Evolutionary conservation across 1,140 invertebrate genomes (phyloP).

Genomic region (Brachionus manjavacas): DNA sequence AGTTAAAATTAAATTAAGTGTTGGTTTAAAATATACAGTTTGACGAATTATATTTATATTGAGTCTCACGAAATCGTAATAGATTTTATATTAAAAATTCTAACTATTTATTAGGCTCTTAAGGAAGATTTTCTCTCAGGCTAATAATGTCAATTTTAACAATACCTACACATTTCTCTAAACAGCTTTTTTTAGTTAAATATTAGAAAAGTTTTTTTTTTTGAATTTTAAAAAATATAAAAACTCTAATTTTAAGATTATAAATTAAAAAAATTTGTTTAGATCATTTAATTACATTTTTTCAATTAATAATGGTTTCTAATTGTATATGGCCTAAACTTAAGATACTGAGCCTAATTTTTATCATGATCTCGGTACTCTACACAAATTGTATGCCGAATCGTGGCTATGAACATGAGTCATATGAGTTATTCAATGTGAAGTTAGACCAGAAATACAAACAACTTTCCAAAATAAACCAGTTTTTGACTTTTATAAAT

Average conservation of each 20-base stretch:
- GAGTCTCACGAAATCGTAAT: background rate
- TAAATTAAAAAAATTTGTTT: background rate
- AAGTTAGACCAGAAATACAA: background rate
- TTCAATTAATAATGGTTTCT: background rate
- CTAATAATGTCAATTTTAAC: background rate
- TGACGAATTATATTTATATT: background rate
- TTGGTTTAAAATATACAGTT: background rate
- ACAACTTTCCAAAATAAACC: background rate
- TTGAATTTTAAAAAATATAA: background rate
- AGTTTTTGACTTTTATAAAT: background rate
- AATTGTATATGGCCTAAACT: background rate
- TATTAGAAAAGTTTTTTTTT: background rate
- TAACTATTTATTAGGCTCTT: background rate
- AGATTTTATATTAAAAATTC: background rate
- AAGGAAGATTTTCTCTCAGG: background rate
- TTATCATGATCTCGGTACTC: background rate
- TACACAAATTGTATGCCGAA: background rate
- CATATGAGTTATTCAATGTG: background rate
- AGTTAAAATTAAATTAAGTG: background rate
- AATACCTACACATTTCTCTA: background rate
- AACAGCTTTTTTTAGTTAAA: no score
- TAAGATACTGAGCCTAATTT: background rate
- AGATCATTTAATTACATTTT: background rate
- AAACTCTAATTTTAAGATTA: no score
- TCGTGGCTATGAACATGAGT: background rate